Percentiles rank a stretch among this genome's conserved stretches.
phyloP scores from a whole-genome alignment of 1,140 invertebrate species.

The Caenorhabditis briggsae region DNA sequence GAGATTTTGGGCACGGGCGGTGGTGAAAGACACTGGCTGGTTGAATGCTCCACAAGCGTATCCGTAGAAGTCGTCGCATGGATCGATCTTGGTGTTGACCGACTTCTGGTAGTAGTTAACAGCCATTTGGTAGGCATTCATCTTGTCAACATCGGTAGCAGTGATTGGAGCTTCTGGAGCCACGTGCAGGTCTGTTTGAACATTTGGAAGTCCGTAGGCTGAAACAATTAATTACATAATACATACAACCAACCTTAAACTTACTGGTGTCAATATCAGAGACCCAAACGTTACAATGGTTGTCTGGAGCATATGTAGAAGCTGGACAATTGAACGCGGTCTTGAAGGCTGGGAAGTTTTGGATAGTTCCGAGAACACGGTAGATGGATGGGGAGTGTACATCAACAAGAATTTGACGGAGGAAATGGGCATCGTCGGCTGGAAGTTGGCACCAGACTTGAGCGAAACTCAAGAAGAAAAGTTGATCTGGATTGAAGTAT shows the following conservation, averaged over 20 bases:
- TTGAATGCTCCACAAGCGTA: slow-evolving; percentile 93
- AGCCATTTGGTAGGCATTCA: slow-evolving; percentile 60
- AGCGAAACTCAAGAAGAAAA: slow-evolving; percentile 70
- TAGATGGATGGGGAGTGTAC: slow-evolving; percentile 65
- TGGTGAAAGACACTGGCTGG: slow-evolving; percentile 55
- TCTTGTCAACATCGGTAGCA: slow-evolving; percentile 35
- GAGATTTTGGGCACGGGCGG: slow-evolving; percentile 53
- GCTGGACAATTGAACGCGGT: slow-evolving; percentile 70
- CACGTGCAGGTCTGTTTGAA: slow-evolving; percentile 59
- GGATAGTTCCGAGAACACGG: slow-evolving; percentile 68
- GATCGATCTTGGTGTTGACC: slow-evolving; percentile 86
- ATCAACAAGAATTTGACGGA: slow-evolving; percentile 64
- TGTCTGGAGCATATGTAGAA: slow-evolving; percentile 65
- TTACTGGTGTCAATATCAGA: slow-evolving; percentile 62
- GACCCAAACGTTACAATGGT: slow-evolving; percentile 71
- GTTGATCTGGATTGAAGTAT: slow-evolving; percentile 67
- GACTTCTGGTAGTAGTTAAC: slow-evolving; percentile 73
- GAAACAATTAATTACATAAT: too few species aligned
- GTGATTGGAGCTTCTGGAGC: slow-evolving; percentile 14
- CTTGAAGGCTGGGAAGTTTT: slow-evolving; percentile 69
- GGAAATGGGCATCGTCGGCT: slow-evolving; percentile 19
- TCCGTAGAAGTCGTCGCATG: slow-evolving; percentile 89
- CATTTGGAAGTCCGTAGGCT: slow-evolving; percentile 55
- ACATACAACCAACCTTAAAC: too few species aligned
- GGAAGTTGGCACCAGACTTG: slow-evolving; percentile 67